Conservation (phyloP, 2,113 vertebrate genomes). For the Lanius collurio region DNA sequence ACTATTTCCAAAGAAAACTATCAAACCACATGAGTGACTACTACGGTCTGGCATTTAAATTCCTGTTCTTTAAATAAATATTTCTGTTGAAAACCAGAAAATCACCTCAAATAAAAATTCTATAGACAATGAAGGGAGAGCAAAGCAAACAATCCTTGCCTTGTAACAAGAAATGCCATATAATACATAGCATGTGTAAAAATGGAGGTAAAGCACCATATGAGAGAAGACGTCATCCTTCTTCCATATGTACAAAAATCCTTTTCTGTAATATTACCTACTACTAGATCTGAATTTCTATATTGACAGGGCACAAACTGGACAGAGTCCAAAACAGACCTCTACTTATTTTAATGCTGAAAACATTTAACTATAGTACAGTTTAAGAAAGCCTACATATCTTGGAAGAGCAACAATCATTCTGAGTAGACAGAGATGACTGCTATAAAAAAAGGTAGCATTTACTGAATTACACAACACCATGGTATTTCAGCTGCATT, state of each 20-base stretch:
- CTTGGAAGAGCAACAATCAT: slow-evolving; percentile 5
- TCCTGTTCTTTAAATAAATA: background rate
- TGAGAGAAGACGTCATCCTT: background rate
- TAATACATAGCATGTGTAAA: background rate
- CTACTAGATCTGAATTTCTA: background rate
- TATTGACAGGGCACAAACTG: background rate
- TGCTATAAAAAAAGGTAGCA: background rate
- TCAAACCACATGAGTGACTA: background rate
- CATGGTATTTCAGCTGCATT: slow-evolving; percentile 22
- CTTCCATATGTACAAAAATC: background rate
- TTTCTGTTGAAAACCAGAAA: background rate
- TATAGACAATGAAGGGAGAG: background rate
- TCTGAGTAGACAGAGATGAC: background rate
- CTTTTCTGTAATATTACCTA: background rate
- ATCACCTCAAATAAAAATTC: background rate
- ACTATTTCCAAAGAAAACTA: background rate
- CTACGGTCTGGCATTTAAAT: background rate
- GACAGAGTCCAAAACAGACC: background rate
- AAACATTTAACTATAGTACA: background rate
- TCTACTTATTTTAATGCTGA: background rate
- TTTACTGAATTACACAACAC: background rate
- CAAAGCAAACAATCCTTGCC: background rate
- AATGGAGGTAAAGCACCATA: background rate
- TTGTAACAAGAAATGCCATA: background rate
- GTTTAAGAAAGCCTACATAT: background rate